Conservation (phyloP, 1,140 invertebrate genomes). For the Idris sp. region DNA sequence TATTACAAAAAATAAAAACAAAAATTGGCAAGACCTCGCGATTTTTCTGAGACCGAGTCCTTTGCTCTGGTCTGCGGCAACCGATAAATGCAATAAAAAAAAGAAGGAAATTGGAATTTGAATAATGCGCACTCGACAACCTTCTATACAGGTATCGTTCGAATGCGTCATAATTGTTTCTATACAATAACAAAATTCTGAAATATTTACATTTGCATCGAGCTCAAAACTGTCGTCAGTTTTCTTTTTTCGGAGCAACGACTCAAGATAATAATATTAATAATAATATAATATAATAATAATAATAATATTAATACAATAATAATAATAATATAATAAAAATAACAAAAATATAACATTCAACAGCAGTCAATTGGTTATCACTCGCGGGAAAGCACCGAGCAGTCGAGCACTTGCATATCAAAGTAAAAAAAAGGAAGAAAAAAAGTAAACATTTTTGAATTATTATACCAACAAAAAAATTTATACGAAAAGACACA, state of each 20-base stretch:
- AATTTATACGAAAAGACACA: constrained; percentile 44
- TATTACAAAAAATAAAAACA: constrained; percentile 30
- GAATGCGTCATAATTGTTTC: constrained; percentile 68
- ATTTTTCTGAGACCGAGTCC: constrained; percentile 53
- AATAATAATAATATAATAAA: constrained; percentile 70
- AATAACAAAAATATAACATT: constrained; percentile 78
- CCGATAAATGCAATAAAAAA: constrained; percentile 11
- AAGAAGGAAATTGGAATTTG: constrained; percentile 60
- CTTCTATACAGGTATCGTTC: constrained; percentile 67
- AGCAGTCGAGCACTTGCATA: constrained; percentile 64
- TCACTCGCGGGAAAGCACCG: constrained; percentile 65
- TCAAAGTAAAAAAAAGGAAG: too few species aligned
- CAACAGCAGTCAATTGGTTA: constrained; percentile 72
- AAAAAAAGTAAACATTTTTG: too few species aligned
- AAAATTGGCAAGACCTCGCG: constrained; percentile 45
- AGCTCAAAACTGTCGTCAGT: constrained; percentile 14
- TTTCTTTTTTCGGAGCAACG: constrained; percentile 10
- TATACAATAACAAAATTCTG: constrained; percentile 75
- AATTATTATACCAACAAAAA: too few species aligned
- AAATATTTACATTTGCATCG: constrained; percentile 66
- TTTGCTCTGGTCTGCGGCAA: constrained; percentile 9
- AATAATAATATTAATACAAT: constrained; percentile 72
- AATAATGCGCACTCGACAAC: constrained; percentile 64
- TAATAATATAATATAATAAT: constrained; percentile 62
- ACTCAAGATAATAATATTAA: constrained; percentile 31